Base-by-base conservation (phyloP, 2,888 invertebrate genomes). In the Panzeria rudis region DNA sequence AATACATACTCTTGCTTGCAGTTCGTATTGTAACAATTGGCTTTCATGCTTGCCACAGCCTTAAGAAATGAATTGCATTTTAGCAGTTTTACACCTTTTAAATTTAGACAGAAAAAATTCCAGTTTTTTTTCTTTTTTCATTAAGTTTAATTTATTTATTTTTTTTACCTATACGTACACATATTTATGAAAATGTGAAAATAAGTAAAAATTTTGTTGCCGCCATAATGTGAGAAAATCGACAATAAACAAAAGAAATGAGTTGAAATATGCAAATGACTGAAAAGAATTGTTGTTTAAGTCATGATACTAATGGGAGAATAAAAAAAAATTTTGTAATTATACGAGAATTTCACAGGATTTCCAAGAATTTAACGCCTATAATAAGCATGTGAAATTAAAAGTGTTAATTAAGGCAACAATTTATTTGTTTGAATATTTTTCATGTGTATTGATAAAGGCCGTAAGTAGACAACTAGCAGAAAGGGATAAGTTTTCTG, bases 121-220 rank as follows among this genome's bases (percentile, higher is more conserved):
- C 9, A 25, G n/a, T 25, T 32, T 76, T 23, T 52, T 35, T 50
- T 15, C 29, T 29, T 29, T 8, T 25, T 38, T 35, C 25, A 9
- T 29, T 29, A 29, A 29, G 3, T 29, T 29, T 29, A 29, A 29
- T 29, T 29, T 29, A 29, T n/a, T n/a, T 29, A 29, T 29, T 29
- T 29, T 29, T 3, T 29, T n/a, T n/a, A n/a, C n/a, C n/a, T n/a
- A n/a, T n/a, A n/a, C n/a, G n/a, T n/a, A n/a, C n/a, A 38, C 3
- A n/a, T 32, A 35, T 66, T 59, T 77, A 38, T 71, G 61, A 68
- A 68, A 59, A 62, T 61, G 73, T 61, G 62, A 62, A 86, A 84
- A 81, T 88, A 86, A 89, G 89, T 89, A 88, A 89, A 90, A 89
- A n/a, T 88, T 54, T 88, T 88, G 86, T 84, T 78, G 66, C 64